phyloP scores from a whole-genome alignment of 2,113 vertebrate genomes.

The Eclectus roratus region DNA sequence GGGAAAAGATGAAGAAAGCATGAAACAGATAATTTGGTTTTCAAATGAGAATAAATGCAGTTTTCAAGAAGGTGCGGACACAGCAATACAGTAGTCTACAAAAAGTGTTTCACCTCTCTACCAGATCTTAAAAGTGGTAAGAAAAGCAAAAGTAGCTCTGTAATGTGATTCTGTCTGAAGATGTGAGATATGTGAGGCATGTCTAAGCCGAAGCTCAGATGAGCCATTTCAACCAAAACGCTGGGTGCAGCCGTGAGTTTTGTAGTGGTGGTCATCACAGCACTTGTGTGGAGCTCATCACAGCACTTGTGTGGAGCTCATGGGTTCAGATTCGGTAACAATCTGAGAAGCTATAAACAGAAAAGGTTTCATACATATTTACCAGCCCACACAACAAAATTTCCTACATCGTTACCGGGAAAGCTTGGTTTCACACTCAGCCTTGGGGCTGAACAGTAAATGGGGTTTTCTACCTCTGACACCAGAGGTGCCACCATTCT shows the following conservation, averaged over 20 bases:
- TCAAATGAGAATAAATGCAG: rapidly evolving
- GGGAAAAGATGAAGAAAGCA: neutral
- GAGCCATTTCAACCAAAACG: neutral
- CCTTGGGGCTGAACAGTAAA: neutral
- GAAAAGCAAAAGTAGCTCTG: neutral
- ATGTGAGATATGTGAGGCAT: rapidly evolving
- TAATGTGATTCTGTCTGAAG: neutral
- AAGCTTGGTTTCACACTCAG: neutral
- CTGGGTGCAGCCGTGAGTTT: neutral
- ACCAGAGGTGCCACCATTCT: neutral
- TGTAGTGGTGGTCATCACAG: neutral
- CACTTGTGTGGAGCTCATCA: rapidly evolving
- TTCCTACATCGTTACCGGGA: neutral
- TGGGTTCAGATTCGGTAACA: rapidly evolving
- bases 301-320: rapidly evolving
- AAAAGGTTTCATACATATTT: neutral
- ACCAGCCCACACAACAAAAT: neutral
- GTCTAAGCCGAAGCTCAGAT: neutral
- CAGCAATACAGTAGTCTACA: neutral
- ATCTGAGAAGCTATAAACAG: neutral
- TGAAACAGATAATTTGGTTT: rapidly evolving
- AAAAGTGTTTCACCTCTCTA: neutral
- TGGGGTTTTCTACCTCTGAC: neutral
- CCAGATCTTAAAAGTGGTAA: too few relatives aligned
- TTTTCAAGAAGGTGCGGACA: neutral